Conservation (phyloP, 92 coral and sea anemone genomes). For the Muricea muricata region DNA sequence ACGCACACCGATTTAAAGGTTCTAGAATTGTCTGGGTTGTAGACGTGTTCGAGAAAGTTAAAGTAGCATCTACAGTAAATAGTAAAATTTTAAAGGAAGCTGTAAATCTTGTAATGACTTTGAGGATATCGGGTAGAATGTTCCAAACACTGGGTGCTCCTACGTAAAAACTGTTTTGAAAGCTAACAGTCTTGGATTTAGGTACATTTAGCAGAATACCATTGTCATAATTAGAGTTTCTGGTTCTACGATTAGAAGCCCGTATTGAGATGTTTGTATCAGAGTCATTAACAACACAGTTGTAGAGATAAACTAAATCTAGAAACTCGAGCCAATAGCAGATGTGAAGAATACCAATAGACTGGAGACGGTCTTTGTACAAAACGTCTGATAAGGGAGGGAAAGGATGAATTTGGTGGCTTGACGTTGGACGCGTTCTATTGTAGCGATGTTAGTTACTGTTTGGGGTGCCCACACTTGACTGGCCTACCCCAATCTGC, state of each 20-base stretch:
- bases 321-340: conserved; percentile 60
- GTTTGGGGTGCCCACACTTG: conserved; percentile 17
- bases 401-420: conserved; percentile 61
- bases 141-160: conserved; percentile 60
- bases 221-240: conserved; percentile 26
- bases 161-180: conserved; percentile 54
- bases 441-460: conserved; percentile 24
- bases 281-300: conserved; percentile 30
- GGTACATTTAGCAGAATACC: conserved; percentile 27
- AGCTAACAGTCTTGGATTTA: conserved; percentile 39
- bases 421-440: conserved; percentile 56
- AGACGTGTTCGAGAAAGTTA: neutral
- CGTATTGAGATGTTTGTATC: neutral
- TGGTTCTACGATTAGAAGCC: conserved; percentile 38
- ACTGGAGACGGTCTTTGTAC: conserved; percentile 43
- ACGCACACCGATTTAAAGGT: neutral
- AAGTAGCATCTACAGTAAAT: neutral
- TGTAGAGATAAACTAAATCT: conserved; percentile 51
- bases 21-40: neutral
- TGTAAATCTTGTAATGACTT: conserved; percentile 3
- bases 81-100: neutral
- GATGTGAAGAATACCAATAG: conserved; percentile 44
- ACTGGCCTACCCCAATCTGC: neutral
- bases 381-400: conserved; percentile 35
- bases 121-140: conserved; percentile 45